Base-by-base conservation (phyloP, 2,888 invertebrate genomes). In the Elysia crispata region DNA sequence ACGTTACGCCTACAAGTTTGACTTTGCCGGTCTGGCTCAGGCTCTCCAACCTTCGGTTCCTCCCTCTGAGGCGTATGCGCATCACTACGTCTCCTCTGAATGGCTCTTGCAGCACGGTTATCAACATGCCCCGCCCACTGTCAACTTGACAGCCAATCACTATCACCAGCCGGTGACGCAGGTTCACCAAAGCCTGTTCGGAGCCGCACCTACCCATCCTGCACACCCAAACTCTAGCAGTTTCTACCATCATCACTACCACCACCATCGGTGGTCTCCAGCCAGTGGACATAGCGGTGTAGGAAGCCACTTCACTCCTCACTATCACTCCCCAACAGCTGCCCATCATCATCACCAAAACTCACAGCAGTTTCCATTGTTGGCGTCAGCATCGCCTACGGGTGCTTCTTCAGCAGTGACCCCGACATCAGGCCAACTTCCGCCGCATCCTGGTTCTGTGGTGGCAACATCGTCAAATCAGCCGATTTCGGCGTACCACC, bases 1-100 rank as follows among this genome's bases (percentile, higher is more conserved):
- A 92, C 94, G 98, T 0, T 97, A 98, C 93, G 97, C 97, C 70
- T 97, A 98, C 94, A 96, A 97, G 92, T 99, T 98, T 93, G 98
- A 98, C 93, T 98, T 98, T 28, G 96, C 96, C 90, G 97, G 97
- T 5, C 93, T 98, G 90, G 96, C 97, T 94, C 95, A 96, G 76
- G 90, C 90, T 30, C 88, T 91, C 84, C 91, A 92, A 81, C 89
- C 93, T 96, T 97, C 93, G 87, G 85, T 69, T 18, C 79, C 79
- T 11, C 79, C 79, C 28, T 25, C 79, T 18, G 79, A 79, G 41
- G 60, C 79, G 8, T 79, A 79, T n/a, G 23, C 79, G 49, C 75
- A 74, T n/a, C 79, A n/a, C 13, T 79, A 79, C 60, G 33, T 79
- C 67, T 75, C 66, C 67, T 28, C 79, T 69, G 79, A 79, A 75